Base-by-base conservation (phyloP, 2,888 invertebrate genomes). In the Ochropacha duplaris region DNA sequence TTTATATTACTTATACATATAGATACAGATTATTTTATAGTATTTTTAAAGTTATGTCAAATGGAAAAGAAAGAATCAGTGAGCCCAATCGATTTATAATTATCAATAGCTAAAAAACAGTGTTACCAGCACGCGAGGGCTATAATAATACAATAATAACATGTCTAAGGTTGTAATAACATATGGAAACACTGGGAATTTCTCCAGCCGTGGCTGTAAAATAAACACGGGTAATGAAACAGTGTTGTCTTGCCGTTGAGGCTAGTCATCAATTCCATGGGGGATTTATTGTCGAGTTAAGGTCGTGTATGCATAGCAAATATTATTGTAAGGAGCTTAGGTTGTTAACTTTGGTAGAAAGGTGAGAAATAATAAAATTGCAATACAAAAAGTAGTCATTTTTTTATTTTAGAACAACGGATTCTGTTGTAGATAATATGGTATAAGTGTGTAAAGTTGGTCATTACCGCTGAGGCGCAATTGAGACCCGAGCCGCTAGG, bases 121-220 rank as follows among this genome's bases (percentile, higher is more conserved):
- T 50, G 16, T 28, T 5, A 50, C 28, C 28, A 11, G 22, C n/a
- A 22, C 39, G 22, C 44, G 19, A 8, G 5, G 50, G 28, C 8
- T 16, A 24, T 9, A 50, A 22, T 39, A 51, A 56, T 50, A 22
- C 22, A 44, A 44, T 51, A 56, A 56, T 56, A 51, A 44, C 52
- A 22, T 51, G 44, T 56, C 51, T 26, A 28, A 16, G 39, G 51
- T 39, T 51, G 26, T 51, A 28, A 56, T 19, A 56, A 56, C 52
- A 56, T 14, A 34, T 11, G 51, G n/a, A 22, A 19, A 24, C 28
- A 26, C 50, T 28, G 39, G 51, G 52, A 56, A 56, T 44, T 52
- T 49, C 56, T 9, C 24, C 22, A 52, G 44, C 44, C 44, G 44
- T 39, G 51, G n/a, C 52, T 28, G 50, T 56, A 49, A 56, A 52